Evolutionary conservation across 2,888 invertebrate species (phyloP), one percentile per base, ranked within the genome.

Genomic region (Trissolcus brochymenae): DNA sequence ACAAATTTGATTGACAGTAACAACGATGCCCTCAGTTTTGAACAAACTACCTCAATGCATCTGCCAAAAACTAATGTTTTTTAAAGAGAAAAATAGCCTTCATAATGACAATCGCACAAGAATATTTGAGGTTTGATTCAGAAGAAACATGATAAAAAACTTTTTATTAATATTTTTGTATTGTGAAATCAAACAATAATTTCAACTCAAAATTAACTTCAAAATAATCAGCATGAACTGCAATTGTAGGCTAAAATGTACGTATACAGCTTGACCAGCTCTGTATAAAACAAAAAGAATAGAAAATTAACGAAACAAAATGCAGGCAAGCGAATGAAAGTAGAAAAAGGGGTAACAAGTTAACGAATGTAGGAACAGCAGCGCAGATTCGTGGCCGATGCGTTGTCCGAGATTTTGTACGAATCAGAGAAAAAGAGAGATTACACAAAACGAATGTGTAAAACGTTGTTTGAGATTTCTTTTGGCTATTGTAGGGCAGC

Each of bases 221-320:
- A 25, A 25, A 25, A 25, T 6, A 4, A 25, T 25, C 3, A 66
- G 57, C 62, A 59, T 35, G 29, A 60, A 59, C 50, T 61, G 70
- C 62, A 73, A 76, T 57, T 60, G 4, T 40, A 64, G 65, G 49
- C 70, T 76, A 66, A 76, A 79, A 76, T 72, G 60, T 72, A 67
- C 9, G 17, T 19, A n/a, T 25, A 61, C 65, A 17, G 65, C 73
- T 60, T 59, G 50, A 60, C 46, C 55, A 57, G 59, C 60, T 62
- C 19, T 55, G 59, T 50, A 67, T 57, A 43, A 60, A 74, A 76
- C 35, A 25, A 59, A 64, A 57, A 72, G 53, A 29, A n/a, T 7
- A 64, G 16, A 59, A 54, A 62, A 11, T 64, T 54, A 43, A 17
- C 17, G 57, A 41, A 64, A 16, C 29, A 62, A 71, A 70, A 55